Evolutionary conservation across 2,888 invertebrate genomes (phyloP), one percentile per base, ranked within the genome.

Genomic region (Halocaridina rubra): DNA sequence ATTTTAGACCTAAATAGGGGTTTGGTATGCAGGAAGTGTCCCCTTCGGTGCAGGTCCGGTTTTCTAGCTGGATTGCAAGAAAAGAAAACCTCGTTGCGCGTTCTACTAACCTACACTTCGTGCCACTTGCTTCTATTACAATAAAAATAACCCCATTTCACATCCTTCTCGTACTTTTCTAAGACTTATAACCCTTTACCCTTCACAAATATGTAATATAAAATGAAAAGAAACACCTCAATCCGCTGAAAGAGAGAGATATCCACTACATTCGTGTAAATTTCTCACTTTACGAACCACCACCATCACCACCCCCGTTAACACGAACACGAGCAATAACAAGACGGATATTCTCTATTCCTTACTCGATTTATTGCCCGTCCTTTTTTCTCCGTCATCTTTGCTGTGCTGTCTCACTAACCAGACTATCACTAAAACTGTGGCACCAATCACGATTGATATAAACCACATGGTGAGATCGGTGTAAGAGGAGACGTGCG

Each of bases 381-480:
- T n/a, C n/a, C n/a, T n/a, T n/a, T n/a, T n/a, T 67, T 27, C 24
- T 67, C n/a, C 67, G 0, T 7, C 30, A 13, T 69, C 32, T 19
- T 69, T 3, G 4, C 16, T 53, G 10, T 19, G 19, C 19, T 61
- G 77, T 24, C 78, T 53, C 8, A 78, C 64, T n/a, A 84, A 78
- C 82, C 82, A 84, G 29, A 74, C 13, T 19, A 84, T 33, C 16
- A 84, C 78, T 2, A 78, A 19, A 22, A 78, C 61, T 39, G 82
- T 84, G n/a, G 61, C 82, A 13, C 39, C 82, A 16, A 84, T 32
- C 4, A 84, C 78, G 2, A 84, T 24, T 24, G 78, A 77, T n/a
- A 84, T 59, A 78, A 77, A 84, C 29, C 77, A 77, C 72, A 84
- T 78, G 30, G 82, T 77, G 32, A 32, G 75, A 53, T 76, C 69